phyloP scores from a whole-genome alignment of 2,888 invertebrate species.

The Ophion ellenae region DNA sequence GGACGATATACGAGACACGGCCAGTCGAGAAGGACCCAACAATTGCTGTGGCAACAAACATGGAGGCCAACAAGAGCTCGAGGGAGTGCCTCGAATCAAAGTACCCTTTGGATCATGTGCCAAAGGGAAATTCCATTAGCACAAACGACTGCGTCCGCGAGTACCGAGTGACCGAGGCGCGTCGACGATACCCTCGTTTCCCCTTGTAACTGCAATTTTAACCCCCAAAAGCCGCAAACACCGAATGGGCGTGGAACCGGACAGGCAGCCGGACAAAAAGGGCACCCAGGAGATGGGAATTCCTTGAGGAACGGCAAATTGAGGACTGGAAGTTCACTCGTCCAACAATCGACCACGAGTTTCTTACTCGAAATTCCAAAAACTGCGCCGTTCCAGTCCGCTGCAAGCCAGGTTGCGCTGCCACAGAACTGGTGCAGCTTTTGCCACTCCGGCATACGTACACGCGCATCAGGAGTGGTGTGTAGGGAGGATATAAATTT shows the following conservation, averaged over 20 bases:
- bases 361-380: constrained; percentile 43
- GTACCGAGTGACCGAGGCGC: constrained; percentile 40
- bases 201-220: constrained; percentile 43
- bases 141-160: constrained; percentile 49
- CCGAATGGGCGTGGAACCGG: constrained; percentile 11
- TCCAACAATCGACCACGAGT: background rate
- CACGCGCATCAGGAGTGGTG: constrained; percentile 12
- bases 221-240: constrained; percentile 25
- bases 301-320: constrained; percentile 8
- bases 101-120: background rate
- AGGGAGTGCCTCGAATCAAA: constrained; percentile 1
- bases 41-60: background rate
- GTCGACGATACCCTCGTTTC: constrained; percentile 38
- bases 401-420: too few species aligned
- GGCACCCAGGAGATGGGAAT: constrained; percentile 3
- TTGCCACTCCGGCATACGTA: background rate
- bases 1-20: background rate
- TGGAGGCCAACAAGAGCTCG: background rate
- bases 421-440: too few species aligned
- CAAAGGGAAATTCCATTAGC: constrained; percentile 29
- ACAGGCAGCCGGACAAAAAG: background rate
- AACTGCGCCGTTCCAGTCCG: background rate
- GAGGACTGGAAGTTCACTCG: background rate
- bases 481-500: constrained; percentile 61
- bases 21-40: background rate